Evolutionary conservation across 2,888 invertebrate genomes (phyloP).

Genomic region (Muscina levida): DNA sequence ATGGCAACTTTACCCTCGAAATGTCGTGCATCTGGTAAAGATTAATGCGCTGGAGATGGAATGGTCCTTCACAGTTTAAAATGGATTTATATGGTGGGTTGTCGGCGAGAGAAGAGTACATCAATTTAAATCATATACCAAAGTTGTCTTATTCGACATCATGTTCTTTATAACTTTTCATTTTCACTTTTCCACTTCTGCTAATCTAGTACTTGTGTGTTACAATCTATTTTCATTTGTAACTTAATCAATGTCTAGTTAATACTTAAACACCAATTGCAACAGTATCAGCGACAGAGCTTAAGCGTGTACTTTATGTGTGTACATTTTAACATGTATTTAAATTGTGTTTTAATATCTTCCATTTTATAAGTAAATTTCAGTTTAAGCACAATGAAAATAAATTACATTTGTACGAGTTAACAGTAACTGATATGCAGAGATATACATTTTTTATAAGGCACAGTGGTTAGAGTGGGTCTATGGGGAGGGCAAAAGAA

Average conservation of each 20-base stretch:
- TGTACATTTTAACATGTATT: not conserved
- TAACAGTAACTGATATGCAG: constrained; percentile 14
- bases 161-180: no score
- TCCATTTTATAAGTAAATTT: constrained; percentile 50
- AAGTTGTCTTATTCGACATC: no score
- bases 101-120: no score
- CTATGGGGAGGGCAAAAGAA: no score
- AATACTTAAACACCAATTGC: constrained; percentile 15
- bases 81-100: no score
- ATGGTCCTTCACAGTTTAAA: no score
- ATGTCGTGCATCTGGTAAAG: no score
- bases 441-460: not conserved
- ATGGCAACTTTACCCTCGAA: no score
- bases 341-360: constrained; percentile 52
- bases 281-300: not conserved
- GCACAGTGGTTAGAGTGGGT: not conserved
- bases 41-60: no score
- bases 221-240: not conserved
- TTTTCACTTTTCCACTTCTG: no score
- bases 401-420: constrained; percentile 53
- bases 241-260: constrained; percentile 18
- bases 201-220: no score
- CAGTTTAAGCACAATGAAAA: constrained; percentile 55
- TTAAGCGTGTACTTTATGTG: not conserved
- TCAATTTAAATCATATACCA: no score